Conservation (phyloP, 1,140 invertebrate species). For the Anagrus nilaparvatae region DNA sequence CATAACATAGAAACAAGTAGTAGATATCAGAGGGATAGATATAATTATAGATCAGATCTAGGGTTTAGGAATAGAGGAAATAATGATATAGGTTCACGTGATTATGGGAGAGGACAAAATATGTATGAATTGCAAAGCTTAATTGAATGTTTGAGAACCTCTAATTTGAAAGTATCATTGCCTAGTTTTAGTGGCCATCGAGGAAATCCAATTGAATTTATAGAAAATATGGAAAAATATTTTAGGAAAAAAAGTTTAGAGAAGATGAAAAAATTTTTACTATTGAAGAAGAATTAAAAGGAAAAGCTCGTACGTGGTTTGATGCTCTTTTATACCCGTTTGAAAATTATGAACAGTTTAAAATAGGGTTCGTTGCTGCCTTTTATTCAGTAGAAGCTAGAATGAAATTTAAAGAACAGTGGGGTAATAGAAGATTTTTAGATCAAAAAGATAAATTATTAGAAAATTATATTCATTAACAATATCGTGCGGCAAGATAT, state of each 20-base stretch:
- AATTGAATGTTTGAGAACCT: too few relatives aligned
- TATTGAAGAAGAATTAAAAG: neutral
- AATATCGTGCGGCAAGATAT: neutral
- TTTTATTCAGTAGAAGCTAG: neutral
- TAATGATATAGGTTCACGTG: too few relatives aligned
- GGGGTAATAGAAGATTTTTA: neutral
- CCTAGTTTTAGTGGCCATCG: neutral
- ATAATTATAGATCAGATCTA: too few relatives aligned
- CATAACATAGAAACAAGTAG: too few relatives aligned
- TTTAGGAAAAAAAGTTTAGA: neutral
- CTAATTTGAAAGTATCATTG: neutral
- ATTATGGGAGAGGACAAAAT: too few relatives aligned
- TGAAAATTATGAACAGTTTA: neutral
- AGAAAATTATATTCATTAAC: neutral
- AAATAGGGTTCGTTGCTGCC: neutral
- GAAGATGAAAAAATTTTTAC: neutral
- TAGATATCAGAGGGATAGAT: too few relatives aligned
- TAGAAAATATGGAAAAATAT: slow-evolving; percentile 1
- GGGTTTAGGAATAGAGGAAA: too few relatives aligned
- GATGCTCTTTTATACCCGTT: neutral
- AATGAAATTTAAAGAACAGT: neutral
- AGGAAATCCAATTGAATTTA: neutral
- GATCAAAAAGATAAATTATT: neutral
- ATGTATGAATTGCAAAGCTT: too few relatives aligned
- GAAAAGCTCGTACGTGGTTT: neutral